phyloP scores from a whole-genome alignment of 2,888 invertebrate genomes.

The Cheilosia soror region DNA sequence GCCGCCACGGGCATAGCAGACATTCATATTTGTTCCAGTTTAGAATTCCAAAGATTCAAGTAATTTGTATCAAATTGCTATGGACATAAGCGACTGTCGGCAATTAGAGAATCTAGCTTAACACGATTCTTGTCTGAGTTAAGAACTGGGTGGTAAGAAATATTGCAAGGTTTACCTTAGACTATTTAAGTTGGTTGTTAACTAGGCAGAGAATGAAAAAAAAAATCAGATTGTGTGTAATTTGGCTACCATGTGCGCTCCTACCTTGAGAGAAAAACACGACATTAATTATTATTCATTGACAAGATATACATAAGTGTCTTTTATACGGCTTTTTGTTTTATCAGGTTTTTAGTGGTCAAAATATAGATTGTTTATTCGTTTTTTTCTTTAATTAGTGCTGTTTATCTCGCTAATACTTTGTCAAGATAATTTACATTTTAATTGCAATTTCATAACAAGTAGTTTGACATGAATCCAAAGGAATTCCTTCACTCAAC shows the following conservation, averaged over 20 bases:
- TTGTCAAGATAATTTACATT: conserved; percentile 20
- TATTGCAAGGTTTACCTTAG: conserved; percentile 16
- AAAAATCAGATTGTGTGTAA: conserved; percentile 17
- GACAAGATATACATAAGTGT: not conserved
- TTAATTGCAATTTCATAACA: conserved; percentile 24
- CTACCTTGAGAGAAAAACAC: conserved; percentile 51
- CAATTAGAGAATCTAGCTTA: conserved; percentile 37
- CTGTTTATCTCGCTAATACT: not conserved
- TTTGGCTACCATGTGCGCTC: conserved; percentile 22
- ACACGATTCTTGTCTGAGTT: conserved; percentile 12
- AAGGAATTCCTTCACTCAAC: not conserved
- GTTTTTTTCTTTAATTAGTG: not conserved
- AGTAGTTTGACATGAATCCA: conserved; percentile 12
- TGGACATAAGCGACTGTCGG: conserved; percentile 27
- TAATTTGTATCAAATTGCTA: conserved; percentile 35
- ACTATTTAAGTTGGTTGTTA: conserved; percentile 15
- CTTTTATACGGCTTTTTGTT: conserved; percentile 23
- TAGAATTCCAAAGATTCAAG: conserved; percentile 30
- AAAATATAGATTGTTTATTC: conserved; percentile 9
- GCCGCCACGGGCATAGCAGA: conserved; percentile 7
- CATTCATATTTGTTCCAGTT: conserved; percentile 54
- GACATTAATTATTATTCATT: conserved; percentile 61
- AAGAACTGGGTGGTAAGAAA: conserved; percentile 8
- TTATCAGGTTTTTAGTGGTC: conserved; percentile 17
- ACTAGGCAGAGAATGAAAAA: conserved; percentile 5